Evolutionary conservation across 2,797 vertebrate species (phyloP).

Genomic region (Pangasius mekongensis): DNA sequence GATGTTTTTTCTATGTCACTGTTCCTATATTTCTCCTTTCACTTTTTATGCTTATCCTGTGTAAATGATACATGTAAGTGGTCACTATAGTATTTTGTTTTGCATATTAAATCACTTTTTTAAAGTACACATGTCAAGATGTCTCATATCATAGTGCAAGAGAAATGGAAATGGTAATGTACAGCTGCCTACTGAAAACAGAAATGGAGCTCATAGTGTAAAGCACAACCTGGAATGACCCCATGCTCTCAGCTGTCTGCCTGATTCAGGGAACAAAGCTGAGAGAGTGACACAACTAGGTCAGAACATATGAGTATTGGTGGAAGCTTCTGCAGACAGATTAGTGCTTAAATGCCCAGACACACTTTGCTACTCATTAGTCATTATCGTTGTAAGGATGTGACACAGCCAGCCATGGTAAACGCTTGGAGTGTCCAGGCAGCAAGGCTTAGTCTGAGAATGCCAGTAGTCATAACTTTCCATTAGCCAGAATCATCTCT

Average conservation of each 20-base stretch:
- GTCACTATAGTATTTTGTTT: background rate
- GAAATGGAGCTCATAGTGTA: background rate
- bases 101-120: background rate
- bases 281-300: background rate
- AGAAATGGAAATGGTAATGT: background rate
- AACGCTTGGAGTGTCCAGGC: constrained; percentile 22
- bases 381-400: constrained; percentile 25
- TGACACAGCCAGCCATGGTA: constrained; percentile 38
- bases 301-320: background rate
- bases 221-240: constrained; percentile 14
- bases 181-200: background rate
- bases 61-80: background rate
- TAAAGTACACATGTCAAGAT: background rate
- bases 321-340: background rate
- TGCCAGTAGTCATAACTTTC: constrained; percentile 52
- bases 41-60: background rate
- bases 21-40: background rate
- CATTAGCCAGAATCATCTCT: constrained; percentile 39
- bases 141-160: background rate
- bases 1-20: background rate
- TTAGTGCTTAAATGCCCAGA: constrained; percentile 1
- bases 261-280: constrained; percentile 23
- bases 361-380: constrained; percentile 20
- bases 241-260: constrained; percentile 15
- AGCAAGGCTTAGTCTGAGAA: constrained; percentile 36